Conservation (phyloP, 2,113 vertebrate genomes). For the Pelecanus crispus region DNA sequence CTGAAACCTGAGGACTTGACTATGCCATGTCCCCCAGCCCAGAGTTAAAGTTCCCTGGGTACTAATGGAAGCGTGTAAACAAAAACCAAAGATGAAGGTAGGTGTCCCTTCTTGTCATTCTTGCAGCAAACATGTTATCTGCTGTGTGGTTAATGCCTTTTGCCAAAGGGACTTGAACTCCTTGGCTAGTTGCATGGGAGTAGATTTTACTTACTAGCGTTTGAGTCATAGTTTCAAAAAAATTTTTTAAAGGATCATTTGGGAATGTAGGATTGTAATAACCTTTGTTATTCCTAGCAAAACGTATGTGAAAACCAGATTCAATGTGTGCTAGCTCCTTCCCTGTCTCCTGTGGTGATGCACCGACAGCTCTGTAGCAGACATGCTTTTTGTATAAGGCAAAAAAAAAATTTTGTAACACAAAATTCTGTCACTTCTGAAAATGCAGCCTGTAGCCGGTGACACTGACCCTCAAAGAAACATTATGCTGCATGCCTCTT, state of each 20-base stretch:
- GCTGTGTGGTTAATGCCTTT: background rate
- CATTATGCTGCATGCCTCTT: background rate
- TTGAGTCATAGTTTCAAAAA: background rate
- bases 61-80: background rate
- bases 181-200: background rate
- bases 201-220: background rate
- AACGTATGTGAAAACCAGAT: background rate
- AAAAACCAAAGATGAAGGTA: conserved; percentile 12
- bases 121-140: background rate
- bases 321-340: background rate
- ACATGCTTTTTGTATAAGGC: background rate
- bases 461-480: background rate
- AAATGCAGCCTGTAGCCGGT: background rate
- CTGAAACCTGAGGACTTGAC: background rate
- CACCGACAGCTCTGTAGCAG: background rate
- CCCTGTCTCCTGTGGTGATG: background rate
- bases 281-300: background rate
- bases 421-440: background rate
- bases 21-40: background rate
- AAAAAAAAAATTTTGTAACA: no score
- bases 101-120: background rate
- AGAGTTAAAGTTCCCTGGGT: background rate
- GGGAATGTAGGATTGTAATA: background rate
- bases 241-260: background rate
- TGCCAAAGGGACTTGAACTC: background rate